Evolutionary conservation across 2,113 vertebrate genomes (phyloP).

Genomic region (Percina caprodes): DNA sequence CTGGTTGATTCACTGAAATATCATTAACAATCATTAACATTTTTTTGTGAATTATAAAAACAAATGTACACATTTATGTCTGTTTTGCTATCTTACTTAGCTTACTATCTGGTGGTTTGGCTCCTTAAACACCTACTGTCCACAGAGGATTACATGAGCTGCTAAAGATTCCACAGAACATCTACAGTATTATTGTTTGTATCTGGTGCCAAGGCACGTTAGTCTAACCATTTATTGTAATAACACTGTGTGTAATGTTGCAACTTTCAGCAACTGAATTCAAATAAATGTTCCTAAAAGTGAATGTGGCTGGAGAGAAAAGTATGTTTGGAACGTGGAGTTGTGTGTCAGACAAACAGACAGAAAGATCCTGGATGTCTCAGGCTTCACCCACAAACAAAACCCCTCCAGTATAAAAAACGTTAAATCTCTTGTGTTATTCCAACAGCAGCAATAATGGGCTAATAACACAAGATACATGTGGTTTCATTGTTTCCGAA

Average conservation of each 20-base stretch:
- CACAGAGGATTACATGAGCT: constrained; percentile 37
- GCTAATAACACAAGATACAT: constrained; percentile 13
- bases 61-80: not conserved
- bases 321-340: constrained; percentile 25
- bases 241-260: constrained; percentile 36
- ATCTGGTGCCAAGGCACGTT: constrained; percentile 13
- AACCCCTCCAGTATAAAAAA: not conserved
- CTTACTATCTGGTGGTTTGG: constrained; percentile 12
- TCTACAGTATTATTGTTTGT: not conserved
- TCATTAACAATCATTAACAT: not conserved
- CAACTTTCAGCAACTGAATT: constrained; percentile 14
- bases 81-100: not conserved
- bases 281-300: constrained; percentile 29
- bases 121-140: constrained; percentile 25
- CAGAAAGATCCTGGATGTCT: not conserved
- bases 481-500: constrained; percentile 63
- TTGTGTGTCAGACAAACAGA: constrained; percentile 7
- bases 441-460: constrained; percentile 40
- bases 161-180: constrained; percentile 43
- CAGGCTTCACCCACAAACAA: constrained; percentile 7
- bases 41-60: not conserved
- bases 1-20: not conserved
- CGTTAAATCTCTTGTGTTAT: constrained; percentile 23
- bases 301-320: constrained; percentile 27
- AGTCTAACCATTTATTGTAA: constrained; percentile 36